Evolutionary conservation across 2,113 vertebrate species (phyloP).

Genomic region (Coregonus clupeaformis): DNA sequence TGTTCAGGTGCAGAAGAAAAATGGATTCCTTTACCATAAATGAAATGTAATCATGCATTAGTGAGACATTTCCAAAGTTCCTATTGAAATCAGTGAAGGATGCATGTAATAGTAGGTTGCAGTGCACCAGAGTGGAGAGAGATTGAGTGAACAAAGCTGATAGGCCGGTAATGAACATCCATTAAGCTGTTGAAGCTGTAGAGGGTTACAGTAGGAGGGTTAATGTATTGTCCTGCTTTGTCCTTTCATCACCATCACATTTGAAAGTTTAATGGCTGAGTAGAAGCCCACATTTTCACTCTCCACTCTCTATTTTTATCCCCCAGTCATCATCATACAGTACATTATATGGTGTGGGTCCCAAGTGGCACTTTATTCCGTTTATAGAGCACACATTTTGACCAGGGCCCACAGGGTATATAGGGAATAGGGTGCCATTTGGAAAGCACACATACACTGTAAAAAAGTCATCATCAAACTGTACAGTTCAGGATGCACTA

Average conservation of each 20-base stretch:
- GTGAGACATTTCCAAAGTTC: constrained; percentile 19
- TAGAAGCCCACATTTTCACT: constrained; percentile 25
- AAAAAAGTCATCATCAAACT: no score
- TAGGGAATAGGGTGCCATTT: no score
- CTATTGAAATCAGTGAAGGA: constrained; percentile 25
- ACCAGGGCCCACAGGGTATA: no score
- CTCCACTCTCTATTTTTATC: constrained; percentile 12
- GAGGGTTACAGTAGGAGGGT: not conserved
- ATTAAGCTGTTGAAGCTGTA: constrained; percentile 36
- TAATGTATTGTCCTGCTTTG: constrained; percentile 19
- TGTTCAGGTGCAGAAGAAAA: constrained; percentile 13
- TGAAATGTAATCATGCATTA: constrained; percentile 15
- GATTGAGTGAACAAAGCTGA: constrained; percentile 18
- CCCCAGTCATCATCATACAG: not conserved
- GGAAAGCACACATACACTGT: no score
- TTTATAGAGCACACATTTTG: no score
- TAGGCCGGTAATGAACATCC: constrained; percentile 26
- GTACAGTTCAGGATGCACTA: no score
- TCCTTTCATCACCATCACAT: constrained; percentile 15
- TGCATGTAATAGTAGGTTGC: constrained; percentile 39
- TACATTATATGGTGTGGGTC: not conserved
- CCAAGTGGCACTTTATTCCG: no score
- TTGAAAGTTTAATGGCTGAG: not conserved
- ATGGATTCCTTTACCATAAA: not conserved
- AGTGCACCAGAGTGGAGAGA: constrained; percentile 21